phyloP scores from a whole-genome alignment of 2,888 invertebrate genomes.

The Nysson spinosus region DNA sequence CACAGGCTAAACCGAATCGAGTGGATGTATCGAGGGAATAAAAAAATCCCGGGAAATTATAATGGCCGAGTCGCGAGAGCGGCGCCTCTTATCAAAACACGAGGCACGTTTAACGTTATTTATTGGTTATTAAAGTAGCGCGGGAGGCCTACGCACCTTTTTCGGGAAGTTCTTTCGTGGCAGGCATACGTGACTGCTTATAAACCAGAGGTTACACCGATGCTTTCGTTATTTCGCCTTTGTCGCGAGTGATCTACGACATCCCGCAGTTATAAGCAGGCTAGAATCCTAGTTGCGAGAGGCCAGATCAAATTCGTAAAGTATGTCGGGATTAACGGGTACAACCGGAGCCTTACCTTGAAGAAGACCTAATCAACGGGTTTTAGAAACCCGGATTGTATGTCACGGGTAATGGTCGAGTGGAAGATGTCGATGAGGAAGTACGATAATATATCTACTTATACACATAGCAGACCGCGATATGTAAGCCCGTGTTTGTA shows the following conservation, averaged over 20 bases:
- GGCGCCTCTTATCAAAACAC: conserved; percentile 68
- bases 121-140: conserved; percentile 64
- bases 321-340: conserved; percentile 43
- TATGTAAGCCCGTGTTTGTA: not conserved
- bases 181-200: too few relatives aligned
- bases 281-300: conserved; percentile 11
- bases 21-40: conserved; percentile 40
- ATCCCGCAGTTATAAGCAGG: not conserved
- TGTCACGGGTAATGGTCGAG: not conserved
- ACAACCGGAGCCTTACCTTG: not conserved
- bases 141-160: conserved; percentile 25
- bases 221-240: conserved; percentile 38
- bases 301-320: conserved; percentile 24
- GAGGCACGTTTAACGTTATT: conserved; percentile 66
- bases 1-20: conserved; percentile 12
- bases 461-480: not conserved
- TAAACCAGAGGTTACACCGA: not conserved
- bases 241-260: conserved; percentile 42
- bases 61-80: conserved; percentile 40
- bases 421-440: not conserved
- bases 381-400: conserved; percentile 1
- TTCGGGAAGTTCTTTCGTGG: not conserved
- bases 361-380: conserved; percentile 7
- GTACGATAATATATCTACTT: not conserved
- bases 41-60: conserved; percentile 31